Evolutionary conservation across 2,797 vertebrate species (phyloP).

Genomic region (Eulemur albifrons): DNA sequence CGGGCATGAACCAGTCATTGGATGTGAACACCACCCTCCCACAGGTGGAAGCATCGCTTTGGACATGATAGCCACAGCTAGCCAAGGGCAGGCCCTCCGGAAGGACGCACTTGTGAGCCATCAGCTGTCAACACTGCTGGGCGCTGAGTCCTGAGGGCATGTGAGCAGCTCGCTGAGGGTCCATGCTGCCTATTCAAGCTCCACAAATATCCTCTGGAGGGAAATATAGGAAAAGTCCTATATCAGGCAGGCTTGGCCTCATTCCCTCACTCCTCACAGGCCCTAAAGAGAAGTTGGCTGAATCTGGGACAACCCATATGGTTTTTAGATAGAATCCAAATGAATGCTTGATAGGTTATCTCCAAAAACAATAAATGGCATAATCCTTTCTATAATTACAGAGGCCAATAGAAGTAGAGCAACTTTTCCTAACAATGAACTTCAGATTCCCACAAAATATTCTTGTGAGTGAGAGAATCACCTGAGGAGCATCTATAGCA

Average conservation of each 20-base stretch:
- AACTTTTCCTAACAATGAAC: not conserved
- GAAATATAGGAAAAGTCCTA: not conserved
- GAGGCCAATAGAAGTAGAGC: not conserved
- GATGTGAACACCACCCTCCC: not conserved
- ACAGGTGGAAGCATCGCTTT: not conserved
- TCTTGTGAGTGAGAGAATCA: not conserved
- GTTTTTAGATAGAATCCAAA: not conserved
- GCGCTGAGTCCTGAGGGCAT: no score
- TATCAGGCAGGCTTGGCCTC: not conserved
- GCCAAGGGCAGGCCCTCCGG: not conserved
- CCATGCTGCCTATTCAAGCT: rapidly evolving
- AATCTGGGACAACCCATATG: not conserved
- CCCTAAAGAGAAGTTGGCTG: not conserved
- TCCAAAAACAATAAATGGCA: not conserved
- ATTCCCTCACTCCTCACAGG: not conserved
- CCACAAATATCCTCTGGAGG: not conserved
- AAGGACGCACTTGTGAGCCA: not conserved
- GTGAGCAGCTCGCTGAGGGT: not conserved
- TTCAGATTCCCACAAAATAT: not conserved
- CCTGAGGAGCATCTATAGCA: not conserved
- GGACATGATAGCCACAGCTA: no score
- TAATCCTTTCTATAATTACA: not conserved
- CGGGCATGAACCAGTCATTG: not conserved
- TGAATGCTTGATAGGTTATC: not conserved
- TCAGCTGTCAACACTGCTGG: not conserved